Evolutionary conservation across 2,113 vertebrate genomes (phyloP).

Genomic region (Podarcis raffonei): DNA sequence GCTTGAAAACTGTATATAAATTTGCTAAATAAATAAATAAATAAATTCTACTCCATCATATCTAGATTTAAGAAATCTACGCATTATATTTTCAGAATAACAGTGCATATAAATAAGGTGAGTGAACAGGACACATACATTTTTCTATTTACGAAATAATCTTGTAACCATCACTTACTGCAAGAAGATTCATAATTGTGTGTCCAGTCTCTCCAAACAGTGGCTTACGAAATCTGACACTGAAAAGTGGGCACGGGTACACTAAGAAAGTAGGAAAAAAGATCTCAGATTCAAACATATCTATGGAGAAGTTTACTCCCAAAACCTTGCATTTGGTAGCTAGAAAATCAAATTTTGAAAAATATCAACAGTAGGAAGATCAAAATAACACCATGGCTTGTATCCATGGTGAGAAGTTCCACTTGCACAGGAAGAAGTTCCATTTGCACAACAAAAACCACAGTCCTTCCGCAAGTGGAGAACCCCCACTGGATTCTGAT

Average conservation of each 20-base stretch:
- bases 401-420: neutral
- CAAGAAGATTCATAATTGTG: constrained; percentile 98
- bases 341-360: neutral
- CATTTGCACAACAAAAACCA: neutral
- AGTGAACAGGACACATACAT: neutral
- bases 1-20: neutral
- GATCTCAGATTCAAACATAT: constrained; percentile 15
- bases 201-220: constrained; percentile 98
- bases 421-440: neutral
- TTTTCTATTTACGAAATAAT: neutral
- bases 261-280: constrained; percentile 80
- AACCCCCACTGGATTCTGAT: too few species aligned
- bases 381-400: neutral
- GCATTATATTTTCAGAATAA: neutral
- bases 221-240: constrained; percentile 95
- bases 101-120: accelerated
- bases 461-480: neutral
- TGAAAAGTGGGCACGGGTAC: constrained; percentile 97
- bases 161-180: constrained; percentile 80
- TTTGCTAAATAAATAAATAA: accelerated
- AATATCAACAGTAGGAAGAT: neutral
- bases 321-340: neutral
- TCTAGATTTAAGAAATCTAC: neutral
- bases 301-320: neutral
- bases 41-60: neutral